Conservation (phyloP, 2,888 invertebrate genomes). For the Coecobrya sp. region DNA sequence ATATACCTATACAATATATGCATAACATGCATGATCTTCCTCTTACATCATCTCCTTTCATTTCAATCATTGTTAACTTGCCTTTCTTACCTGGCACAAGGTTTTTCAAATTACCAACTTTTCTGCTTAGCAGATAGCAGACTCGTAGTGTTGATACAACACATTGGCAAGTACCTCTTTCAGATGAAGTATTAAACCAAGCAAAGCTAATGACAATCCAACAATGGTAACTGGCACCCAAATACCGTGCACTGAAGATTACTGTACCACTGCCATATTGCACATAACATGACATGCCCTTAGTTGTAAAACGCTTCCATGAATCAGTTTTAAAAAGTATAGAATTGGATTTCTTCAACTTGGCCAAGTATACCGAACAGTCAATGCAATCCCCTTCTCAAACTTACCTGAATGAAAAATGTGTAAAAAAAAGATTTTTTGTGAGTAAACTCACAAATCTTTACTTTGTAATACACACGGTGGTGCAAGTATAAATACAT, state of each 20-base stretch:
- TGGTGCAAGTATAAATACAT: neutral
- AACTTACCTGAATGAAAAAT: constrained; percentile 57
- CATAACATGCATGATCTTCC: no score
- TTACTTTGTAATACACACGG: no score
- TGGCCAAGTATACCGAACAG: neutral
- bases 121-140: no score
- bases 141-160: no score
- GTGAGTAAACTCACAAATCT: constrained; percentile 22
- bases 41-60: neutral
- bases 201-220: neutral
- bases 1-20: neutral
- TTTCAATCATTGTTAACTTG: neutral
- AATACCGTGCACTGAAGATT: no score
- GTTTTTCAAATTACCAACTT: no score
- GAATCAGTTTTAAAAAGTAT: constrained; percentile 26
- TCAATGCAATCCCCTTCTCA: constrained; percentile 18
- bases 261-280: constrained; percentile 23
- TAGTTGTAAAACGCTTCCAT: neutral
- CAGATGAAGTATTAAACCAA: no score
- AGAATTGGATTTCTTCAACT: constrained; percentile 35
- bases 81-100: neutral
- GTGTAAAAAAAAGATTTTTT: neutral
- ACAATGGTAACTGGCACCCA: constrained; percentile 12
- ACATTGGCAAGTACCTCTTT: no score
- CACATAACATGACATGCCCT: constrained; percentile 10